These are phyloP conservation scores for Glaucidium brasilianum DNA, from an alignment of 2,113 vertebrate species.

Conservation along the genomic window DNA sequence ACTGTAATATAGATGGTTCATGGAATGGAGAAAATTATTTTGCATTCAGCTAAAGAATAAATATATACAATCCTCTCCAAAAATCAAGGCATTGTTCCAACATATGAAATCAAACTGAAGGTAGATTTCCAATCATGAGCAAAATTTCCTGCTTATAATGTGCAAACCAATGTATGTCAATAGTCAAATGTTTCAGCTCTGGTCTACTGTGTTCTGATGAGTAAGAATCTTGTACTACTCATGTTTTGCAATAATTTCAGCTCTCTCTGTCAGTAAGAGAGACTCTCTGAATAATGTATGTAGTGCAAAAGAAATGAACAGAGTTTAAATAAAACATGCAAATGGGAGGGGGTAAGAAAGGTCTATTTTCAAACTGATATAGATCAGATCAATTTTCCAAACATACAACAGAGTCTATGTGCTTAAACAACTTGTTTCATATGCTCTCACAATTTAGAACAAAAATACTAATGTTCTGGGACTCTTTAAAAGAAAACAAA, in stretches of 20 bases:
- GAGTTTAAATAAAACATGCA: not conserved
- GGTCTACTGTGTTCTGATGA: conserved; percentile 48
- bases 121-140: not conserved
- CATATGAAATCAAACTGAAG: not conserved
- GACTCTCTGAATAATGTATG: conserved; percentile 49
- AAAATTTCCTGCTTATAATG: not conserved
- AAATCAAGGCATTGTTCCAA: not conserved
- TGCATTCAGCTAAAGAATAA: not conserved
- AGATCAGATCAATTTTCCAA: conserved; percentile 17
- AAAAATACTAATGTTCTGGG: not conserved
- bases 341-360: not conserved
- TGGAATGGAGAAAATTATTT: not conserved
- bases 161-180: not conserved
- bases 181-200: not conserved
- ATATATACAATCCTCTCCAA: not conserved
- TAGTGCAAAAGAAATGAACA: conserved; percentile 25
- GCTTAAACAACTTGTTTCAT: not conserved
- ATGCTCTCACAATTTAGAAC: not conserved
- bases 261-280: conserved; percentile 13
- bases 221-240: conserved; percentile 45
- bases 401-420: not conserved
- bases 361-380: not conserved
- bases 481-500: not conserved
- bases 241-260: conserved; percentile 58
- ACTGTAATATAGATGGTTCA: not conserved